Conservation (phyloP, 2,797 vertebrate genomes). For the Cheirogaleus major region DNA sequence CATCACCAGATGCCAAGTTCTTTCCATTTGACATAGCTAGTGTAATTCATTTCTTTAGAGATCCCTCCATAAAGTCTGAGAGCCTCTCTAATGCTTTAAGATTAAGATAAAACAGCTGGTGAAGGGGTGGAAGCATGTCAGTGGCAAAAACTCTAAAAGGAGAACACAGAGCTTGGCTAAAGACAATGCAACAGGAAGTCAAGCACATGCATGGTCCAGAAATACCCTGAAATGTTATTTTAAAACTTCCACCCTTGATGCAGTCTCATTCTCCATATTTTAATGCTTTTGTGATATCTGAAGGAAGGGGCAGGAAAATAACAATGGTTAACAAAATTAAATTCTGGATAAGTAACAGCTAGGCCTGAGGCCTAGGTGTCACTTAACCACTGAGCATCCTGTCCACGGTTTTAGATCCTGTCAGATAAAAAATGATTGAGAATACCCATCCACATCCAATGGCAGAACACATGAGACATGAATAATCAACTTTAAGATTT, state of each 20-base stretch:
- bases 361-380: neutral
- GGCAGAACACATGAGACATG: neutral
- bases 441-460: neutral
- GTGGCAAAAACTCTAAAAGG: neutral
- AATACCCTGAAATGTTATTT: constrained; percentile 36
- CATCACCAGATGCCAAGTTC: neutral
- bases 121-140: constrained; percentile 32
- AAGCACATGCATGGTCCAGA: neutral
- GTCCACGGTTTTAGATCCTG: neutral
- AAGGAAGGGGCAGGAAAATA: neutral
- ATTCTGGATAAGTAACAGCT: neutral
- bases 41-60: neutral
- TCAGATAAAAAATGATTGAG: neutral
- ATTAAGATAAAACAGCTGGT: constrained; percentile 52
- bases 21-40: neutral
- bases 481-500: neutral
- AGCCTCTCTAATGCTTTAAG: constrained; percentile 2
- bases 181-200: constrained; percentile 43
- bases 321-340: neutral
- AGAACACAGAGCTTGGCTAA: neutral
- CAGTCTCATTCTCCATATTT: constrained; percentile 33
- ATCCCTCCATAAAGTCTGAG: neutral
- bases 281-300: neutral
- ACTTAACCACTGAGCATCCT: neutral
- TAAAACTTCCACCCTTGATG: neutral